Base-by-base conservation (phyloP, 2,797 vertebrate species). In the Oreochromis mossambicus region DNA sequence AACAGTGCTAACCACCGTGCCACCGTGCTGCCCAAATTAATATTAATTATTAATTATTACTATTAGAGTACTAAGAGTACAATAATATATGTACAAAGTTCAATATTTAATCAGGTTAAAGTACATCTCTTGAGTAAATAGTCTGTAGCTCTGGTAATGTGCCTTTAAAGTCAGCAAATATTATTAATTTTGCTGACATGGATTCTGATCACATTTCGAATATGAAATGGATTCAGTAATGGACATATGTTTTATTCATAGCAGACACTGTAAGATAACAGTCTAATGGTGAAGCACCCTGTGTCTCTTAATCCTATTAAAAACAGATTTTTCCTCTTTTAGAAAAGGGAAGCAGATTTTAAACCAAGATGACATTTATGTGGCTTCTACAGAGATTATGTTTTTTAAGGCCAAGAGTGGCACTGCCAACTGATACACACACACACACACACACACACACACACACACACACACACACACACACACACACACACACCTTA, bases 181-280 rank as follows among this genome's bases (percentile, higher is more conserved):
- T 2, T 46, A 43, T 1, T 15, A 32, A 11, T 82, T 83, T 24
- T 68, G 85, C 83, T 82, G 80, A 87, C 73, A 10, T 3, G 12
- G 76, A 70, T 83, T 13, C 46, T 7, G 52, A 77, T 52, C 50
- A 32, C 43, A 32, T 78, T 55, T 52, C 10, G 26, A 79, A 58
- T 50, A 52, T 76, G 9, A 86, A 88, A 85, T 55, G 77, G 56
- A 55, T 73, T 77, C 32, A 77, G 66, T 83, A 84, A 88, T 86
- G 85, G 85, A 84, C 34, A 6, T n/a, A 86, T 89, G 79, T 85
- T 88, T 91, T 88, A 91, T 88, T 91, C 85, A 88, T 86, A 46
- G 8, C 46, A 26, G 36, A 34, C 77, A 50, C 34, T 61, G 15
- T 34, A 21, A 78, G 75, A 81, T 70, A 24, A 15, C 13, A 7